Conservation (phyloP, 2,888 invertebrate species). For the Apamea anceps region DNA sequence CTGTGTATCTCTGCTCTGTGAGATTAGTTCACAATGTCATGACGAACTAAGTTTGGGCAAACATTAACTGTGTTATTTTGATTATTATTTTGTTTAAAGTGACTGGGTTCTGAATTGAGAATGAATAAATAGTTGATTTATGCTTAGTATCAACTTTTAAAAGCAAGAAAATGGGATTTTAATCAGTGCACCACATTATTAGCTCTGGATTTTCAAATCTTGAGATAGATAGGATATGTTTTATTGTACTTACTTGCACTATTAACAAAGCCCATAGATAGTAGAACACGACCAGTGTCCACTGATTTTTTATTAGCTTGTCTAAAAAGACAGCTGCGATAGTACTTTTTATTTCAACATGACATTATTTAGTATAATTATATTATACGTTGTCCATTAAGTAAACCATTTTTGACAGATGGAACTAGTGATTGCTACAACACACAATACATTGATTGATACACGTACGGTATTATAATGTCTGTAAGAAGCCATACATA, state of each 20-base stretch:
- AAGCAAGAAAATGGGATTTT: not conserved
- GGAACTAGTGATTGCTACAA: too few species aligned
- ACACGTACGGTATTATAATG: too few species aligned
- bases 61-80: conserved; percentile 53
- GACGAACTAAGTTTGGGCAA: conserved; percentile 62
- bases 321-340: not conserved
- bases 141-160: not conserved
- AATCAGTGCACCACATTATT: not conserved
- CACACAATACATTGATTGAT: too few species aligned
- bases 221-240: not conserved
- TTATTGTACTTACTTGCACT: not conserved
- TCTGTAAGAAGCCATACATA: too few species aligned
- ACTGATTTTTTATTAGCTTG: not conserved
- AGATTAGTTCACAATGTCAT: conserved; percentile 66
- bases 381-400: too few species aligned
- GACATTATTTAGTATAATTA: not conserved
- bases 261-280: not conserved
- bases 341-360: not conserved
- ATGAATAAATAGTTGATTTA: not conserved
- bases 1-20: conserved; percentile 47
- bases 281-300: too few species aligned
- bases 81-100: conserved; percentile 48
- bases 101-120: not conserved
- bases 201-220: not conserved
- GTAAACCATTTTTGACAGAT: too few species aligned